Evolutionary conservation across 2,888 invertebrate species (phyloP), one percentile per base, ranked within the genome.

Genomic region (Acanthosepion pharaonis): DNA sequence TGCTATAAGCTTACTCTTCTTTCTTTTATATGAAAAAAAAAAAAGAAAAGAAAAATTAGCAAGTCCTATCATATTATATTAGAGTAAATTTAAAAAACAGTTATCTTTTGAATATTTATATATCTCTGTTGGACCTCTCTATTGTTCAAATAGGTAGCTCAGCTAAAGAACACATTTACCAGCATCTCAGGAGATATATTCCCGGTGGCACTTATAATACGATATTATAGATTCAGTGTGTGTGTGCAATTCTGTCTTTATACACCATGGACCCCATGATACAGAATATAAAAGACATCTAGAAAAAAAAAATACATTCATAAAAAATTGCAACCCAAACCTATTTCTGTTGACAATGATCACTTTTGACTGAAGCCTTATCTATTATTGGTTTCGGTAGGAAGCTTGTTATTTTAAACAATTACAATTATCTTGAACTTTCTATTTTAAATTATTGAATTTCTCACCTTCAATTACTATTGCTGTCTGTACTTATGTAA

Each of bases 81-180:
- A 78, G n/a, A 78, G 11, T 33, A 78, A n/a, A 78, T 78, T 78
- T n/a, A 15, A 33, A 11, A n/a, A 78, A 78, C n/a, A 78, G 78
- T 78, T 78, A 78, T 78, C 78, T 78, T 78, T 78, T 78, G n/a
- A 78, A 78, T 78, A 78, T 78, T 33, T 78, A 78, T 78, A 15
- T 78, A 78, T 78, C 78, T 78, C 78, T 78, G 78, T 33, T 78
- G 78, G 78, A n/a, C 9, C n/a, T 33, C n/a, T 33, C n/a, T n/a
- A 78, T 78, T 78, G 78, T 78, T 78, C 78, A 78, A 78, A 78
- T 78, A n/a, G n/a, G 78, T n/a, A 78, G n/a, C 78, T 78, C 15
- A 78, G 78, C 78, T 78, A n/a, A 78, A n/a, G n/a, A 78, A 78
- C 78, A 78, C n/a, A 33, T 78, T 78, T 78, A 78, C 78, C 78